These are phyloP conservation scores for Abrostola tripartita DNA, from an alignment of 2,888 invertebrate species.

Conservation along the genomic window DNA sequence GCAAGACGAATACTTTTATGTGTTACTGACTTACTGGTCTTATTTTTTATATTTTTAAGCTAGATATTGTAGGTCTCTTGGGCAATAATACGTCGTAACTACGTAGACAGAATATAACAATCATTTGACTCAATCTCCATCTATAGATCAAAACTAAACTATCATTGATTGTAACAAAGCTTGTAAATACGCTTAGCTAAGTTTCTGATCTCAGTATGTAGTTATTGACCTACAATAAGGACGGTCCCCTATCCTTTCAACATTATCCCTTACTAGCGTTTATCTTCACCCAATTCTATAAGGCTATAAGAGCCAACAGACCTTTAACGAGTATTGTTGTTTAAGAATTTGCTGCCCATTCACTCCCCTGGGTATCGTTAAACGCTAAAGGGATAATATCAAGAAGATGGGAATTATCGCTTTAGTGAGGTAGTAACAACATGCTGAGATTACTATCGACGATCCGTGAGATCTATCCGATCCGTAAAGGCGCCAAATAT, in stretches of 20 bases:
- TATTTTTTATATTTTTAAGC: too few relatives aligned
- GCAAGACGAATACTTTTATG: too few relatives aligned
- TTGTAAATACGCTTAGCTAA: neutral
- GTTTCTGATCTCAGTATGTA: slow-evolving; percentile 1
- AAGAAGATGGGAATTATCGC: neutral
- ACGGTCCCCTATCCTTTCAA: neutral
- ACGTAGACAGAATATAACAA: too few relatives aligned
- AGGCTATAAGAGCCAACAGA: neutral
- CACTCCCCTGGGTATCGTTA: neutral
- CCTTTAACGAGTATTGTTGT: slow-evolving; percentile 5
- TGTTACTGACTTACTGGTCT: too few relatives aligned
- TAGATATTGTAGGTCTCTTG: too few relatives aligned
- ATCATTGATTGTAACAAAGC: neutral
- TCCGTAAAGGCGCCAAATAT: too few relatives aligned
- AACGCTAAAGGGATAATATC: slow-evolving; percentile 1
- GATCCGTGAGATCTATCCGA: too few relatives aligned
- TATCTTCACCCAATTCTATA: neutral
- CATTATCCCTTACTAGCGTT: slow-evolving; percentile 4
- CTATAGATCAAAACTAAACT: neutral
- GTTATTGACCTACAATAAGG: neutral
- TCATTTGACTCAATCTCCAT: neutral
- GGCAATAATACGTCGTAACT: too few relatives aligned
- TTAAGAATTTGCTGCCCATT: slow-evolving; percentile 1
- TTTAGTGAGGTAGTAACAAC: neutral
- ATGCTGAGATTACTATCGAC: neutral